These are phyloP conservation scores for Cephalotes varians DNA, from an alignment of 2,888 invertebrate genomes.

Conservation along the genomic window DNA sequence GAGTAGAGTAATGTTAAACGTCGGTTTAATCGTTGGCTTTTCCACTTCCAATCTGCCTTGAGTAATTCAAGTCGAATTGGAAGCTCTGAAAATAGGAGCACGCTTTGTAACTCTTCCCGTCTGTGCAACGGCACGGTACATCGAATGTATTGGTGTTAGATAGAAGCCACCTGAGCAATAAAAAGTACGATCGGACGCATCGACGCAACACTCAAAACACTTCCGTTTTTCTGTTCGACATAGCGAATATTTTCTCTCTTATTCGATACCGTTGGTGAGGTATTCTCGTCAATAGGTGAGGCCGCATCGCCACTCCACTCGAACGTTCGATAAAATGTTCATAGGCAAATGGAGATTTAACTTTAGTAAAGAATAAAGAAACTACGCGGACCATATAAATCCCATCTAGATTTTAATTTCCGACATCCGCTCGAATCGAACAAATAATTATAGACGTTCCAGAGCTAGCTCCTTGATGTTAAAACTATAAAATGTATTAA, in stretches of 20 bases:
- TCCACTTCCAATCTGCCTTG: slow-evolving; percentile 10
- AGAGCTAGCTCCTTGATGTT: not conserved
- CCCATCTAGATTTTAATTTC: slow-evolving; percentile 41
- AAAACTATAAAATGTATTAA: not conserved
- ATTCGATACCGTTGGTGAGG: slow-evolving; percentile 29
- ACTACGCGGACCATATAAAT: slow-evolving; percentile 26
- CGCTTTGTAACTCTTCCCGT: slow-evolving; percentile 13
- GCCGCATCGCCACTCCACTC: slow-evolving; percentile 6
- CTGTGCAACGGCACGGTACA: not conserved
- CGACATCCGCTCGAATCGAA: slow-evolving; percentile 29
- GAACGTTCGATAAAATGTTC: slow-evolving; percentile 38
- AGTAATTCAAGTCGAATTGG: slow-evolving; percentile 40
- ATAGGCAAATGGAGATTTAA: slow-evolving; percentile 45
- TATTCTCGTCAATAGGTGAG: slow-evolving; percentile 17
- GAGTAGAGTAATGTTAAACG: slow-evolving; percentile 9
- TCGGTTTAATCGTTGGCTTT: slow-evolving; percentile 25
- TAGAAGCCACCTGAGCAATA: slow-evolving; percentile 32
- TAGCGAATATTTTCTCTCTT: slow-evolving; percentile 42
- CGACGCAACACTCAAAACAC: slow-evolving; percentile 43
- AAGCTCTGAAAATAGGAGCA: slow-evolving; percentile 25
- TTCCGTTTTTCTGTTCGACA: slow-evolving; percentile 36
- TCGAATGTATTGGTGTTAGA: slow-evolving; percentile 29
- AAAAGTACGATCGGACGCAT: slow-evolving; percentile 43
- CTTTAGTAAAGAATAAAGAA: slow-evolving; percentile 34
- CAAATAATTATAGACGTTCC: slow-evolving; percentile 17